phyloP scores from a whole-genome alignment of 2,113 vertebrate species.

The Heterocephalus glaber region DNA sequence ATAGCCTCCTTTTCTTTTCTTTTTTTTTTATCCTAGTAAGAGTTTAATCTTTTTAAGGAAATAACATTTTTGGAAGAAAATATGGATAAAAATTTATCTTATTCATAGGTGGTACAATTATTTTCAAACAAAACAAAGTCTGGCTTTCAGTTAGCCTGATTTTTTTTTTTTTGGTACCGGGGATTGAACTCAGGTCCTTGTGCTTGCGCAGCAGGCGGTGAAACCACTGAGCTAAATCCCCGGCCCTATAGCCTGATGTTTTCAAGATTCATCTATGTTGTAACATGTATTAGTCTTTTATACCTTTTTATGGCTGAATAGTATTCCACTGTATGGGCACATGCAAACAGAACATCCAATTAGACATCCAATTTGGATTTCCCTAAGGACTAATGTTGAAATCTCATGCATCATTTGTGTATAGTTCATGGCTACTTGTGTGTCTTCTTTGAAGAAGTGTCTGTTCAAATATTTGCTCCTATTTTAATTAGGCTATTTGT shows the following conservation, averaged over 20 bases:
- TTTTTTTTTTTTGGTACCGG: no score
- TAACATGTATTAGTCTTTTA: neutral
- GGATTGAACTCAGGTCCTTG: no score
- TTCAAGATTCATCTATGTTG: neutral
- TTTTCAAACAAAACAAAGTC: neutral
- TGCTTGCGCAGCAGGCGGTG: no score
- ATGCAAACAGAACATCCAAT: neutral
- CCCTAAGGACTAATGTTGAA: neutral
- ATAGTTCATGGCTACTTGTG: neutral
- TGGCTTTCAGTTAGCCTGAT: neutral
- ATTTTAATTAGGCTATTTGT: neutral
- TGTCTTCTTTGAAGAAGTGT: neutral
- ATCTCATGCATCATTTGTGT: neutral
- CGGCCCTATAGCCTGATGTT: neutral
- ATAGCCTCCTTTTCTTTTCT: neutral
- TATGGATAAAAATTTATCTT: neutral
- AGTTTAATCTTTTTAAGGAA: neutral
- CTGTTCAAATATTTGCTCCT: neutral
- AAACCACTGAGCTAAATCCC: no score
- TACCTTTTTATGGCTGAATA: neutral
- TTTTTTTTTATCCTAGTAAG: neutral
- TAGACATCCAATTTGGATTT: neutral
- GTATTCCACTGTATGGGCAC: neutral
- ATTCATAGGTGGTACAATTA: neutral
- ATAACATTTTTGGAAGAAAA: constrained; percentile 6